Conservation (phyloP, 1,140 invertebrate genomes). For the Gyrodactylus bullatarudis region DNA sequence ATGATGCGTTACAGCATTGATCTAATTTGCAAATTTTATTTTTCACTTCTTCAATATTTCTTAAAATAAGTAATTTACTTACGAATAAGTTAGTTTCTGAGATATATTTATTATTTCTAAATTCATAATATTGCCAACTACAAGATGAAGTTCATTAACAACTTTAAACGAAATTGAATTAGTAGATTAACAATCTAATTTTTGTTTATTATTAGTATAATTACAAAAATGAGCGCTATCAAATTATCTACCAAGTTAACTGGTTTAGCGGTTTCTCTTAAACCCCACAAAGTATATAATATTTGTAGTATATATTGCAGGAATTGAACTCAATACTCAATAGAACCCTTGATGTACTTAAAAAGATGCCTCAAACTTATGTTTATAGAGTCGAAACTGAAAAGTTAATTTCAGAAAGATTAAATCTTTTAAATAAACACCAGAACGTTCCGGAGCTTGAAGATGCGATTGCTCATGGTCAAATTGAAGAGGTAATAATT, state of each 20-base stretch:
- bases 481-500: not conserved
- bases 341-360: not conserved
- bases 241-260: not conserved
- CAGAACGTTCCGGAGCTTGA: not conserved
- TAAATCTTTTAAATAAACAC: not conserved
- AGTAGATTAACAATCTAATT: too few species aligned
- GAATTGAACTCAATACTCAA: not conserved
- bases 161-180: too few species aligned
- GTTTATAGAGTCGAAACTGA: not conserved
- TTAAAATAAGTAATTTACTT: too few species aligned
- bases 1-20: too few species aligned
- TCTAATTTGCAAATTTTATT: too few species aligned
- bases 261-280: not conserved
- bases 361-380: not conserved
- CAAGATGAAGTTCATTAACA: too few species aligned
- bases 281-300: not conserved
- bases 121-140: too few species aligned
- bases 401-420: not conserved
- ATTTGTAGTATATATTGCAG: not conserved
- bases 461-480: not conserved
- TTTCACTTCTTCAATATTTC: too few species aligned
- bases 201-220: too few species aligned
- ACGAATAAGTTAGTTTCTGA: too few species aligned
- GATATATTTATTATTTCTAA: too few species aligned
- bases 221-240: too few species aligned